These are phyloP conservation scores for Tiliacea aurago DNA, from an alignment of 2,888 invertebrate genomes.

Conservation along the genomic window DNA sequence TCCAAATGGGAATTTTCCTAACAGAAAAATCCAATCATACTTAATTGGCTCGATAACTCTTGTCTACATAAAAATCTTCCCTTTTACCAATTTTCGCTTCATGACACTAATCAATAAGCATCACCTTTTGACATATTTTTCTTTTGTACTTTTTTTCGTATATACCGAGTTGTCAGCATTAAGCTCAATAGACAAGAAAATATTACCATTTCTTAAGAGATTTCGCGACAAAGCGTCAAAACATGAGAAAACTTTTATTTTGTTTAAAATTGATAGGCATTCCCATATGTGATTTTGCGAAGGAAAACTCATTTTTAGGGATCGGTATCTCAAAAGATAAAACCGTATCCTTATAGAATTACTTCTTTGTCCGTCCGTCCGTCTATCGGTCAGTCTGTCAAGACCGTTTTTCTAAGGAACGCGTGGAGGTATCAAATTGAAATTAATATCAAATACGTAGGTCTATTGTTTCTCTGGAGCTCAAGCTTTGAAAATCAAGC, in stretches of 20 bases:
- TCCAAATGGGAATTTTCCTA: constrained; percentile 17
- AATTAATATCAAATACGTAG: too few species aligned
- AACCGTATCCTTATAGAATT: too few species aligned
- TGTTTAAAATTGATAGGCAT: constrained; percentile 58
- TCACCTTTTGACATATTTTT: constrained; percentile 40
- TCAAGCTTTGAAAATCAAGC: too few species aligned
- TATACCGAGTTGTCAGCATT: constrained; percentile 22
- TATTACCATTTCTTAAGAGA: constrained; percentile 59
- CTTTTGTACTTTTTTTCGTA: constrained; percentile 1
- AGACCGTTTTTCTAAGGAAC: too few species aligned
- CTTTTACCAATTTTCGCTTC: constrained; percentile 38
- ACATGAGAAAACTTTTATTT: constrained; percentile 65
- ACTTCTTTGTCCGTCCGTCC: too few species aligned
- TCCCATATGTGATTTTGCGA: constrained; percentile 34
- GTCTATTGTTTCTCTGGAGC: too few species aligned
- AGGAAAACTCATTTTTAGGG: constrained; percentile 9
- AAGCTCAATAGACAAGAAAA: constrained; percentile 49
- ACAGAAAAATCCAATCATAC: constrained; percentile 54
- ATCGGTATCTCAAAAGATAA: too few species aligned
- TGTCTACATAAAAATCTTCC: constrained; percentile 16
- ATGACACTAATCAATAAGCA: constrained; percentile 35
- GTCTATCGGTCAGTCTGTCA: too few species aligned
- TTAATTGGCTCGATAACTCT: constrained; percentile 43
- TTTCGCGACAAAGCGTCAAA: constrained; percentile 48
- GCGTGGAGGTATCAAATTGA: too few species aligned